Conservation (phyloP, 2,113 vertebrate species). For the Pan troglodytes region NHGRI_mPanTro3-v2.1_pri NC_072412.2:29829001-29829500, state of each 20-base stretch:
- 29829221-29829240: conserved; percentile 65
- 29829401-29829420: neutral
- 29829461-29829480: neutral
- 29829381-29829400: neutral
- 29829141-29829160: conserved; percentile 86
- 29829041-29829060: conserved; percentile 25
- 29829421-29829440: conserved; percentile 3
- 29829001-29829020: conserved; percentile 58
- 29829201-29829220: neutral
- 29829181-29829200: conserved; percentile 76
- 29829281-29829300: conserved; percentile 47
- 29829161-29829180: conserved; percentile 90
- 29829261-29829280: conserved; percentile 67
- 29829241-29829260: conserved; percentile 69
- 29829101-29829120: conserved; percentile 87
- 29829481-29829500: neutral
- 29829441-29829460: neutral
- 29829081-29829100: conserved; percentile 86
- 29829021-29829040: conserved; percentile 11
- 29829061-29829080: conserved; percentile 72
- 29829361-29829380: conserved; percentile 49
- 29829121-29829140: conserved; percentile 78
- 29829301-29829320: conserved; percentile 65
- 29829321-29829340: conserved; percentile 35
- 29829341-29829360: conserved; percentile 4